These are phyloP conservation scores for Chrysolina haemoptera DNA, from an alignment of 2,888 invertebrate species.

Conservation along the genomic window DNA sequence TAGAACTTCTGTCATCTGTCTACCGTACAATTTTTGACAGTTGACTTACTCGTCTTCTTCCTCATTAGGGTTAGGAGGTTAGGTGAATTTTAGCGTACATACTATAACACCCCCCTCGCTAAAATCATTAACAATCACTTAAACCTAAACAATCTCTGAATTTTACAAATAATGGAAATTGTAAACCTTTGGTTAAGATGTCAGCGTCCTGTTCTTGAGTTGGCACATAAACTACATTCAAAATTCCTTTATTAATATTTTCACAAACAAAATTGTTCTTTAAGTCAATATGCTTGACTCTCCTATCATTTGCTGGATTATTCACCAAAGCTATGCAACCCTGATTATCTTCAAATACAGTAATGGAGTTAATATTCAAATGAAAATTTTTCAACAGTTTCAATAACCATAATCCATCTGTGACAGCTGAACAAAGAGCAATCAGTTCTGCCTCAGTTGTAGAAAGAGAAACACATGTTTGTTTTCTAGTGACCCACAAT, in stretches of 20 bases:
- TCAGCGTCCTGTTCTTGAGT: background rate
- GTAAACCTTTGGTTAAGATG: background rate
- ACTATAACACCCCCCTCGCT: background rate
- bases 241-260: slow-evolving; percentile 32
- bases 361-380: slow-evolving; percentile 28
- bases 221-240: background rate
- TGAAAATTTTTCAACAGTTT: slow-evolving; percentile 42
- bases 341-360: slow-evolving; percentile 36
- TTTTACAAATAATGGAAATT: background rate
- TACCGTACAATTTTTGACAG: too few species aligned
- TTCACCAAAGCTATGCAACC: slow-evolving; percentile 34
- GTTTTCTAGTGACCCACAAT: slow-evolving; percentile 42
- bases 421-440: slow-evolving; percentile 36
- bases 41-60: too few species aligned
- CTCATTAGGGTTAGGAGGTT: too few species aligned
- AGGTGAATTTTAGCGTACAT: background rate
- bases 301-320: slow-evolving; percentile 40
- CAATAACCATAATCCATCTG: slow-evolving; percentile 41
- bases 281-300: slow-evolving; percentile 45
- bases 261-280: slow-evolving; percentile 39
- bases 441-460: slow-evolving; percentile 46
- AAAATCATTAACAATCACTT: background rate
- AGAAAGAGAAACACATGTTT: slow-evolving; percentile 43
- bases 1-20: too few species aligned
- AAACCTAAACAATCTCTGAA: background rate